phyloP scores from a whole-genome alignment of 1,140 invertebrate genomes.

The Megalopta genalis region DNA sequence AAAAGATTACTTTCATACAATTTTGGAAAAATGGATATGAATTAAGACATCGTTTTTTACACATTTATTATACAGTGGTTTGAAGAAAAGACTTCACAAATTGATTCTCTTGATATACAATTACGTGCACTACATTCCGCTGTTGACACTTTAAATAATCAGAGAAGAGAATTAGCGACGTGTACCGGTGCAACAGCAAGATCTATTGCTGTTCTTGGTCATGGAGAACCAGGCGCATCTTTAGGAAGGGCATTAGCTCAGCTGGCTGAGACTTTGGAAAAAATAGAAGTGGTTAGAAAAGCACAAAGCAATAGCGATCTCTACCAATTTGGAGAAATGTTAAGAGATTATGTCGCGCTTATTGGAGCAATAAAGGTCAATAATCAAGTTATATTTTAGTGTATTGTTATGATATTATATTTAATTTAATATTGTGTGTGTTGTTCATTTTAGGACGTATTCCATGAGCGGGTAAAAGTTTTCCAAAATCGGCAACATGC shows the following conservation, averaged over 20 bases:
- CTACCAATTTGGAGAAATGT: conserved; percentile 93
- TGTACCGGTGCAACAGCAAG: conserved; percentile 92
- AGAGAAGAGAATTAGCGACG: conserved; percentile 91
- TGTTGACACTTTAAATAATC: conserved; percentile 92
- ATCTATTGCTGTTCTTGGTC: conserved; percentile 94
- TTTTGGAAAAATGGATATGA: neutral
- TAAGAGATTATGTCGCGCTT: conserved; percentile 97
- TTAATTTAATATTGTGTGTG: conserved; percentile 4
- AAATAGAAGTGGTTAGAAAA: conserved; percentile 91
- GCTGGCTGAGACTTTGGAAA: conserved; percentile 91
- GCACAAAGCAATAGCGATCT: conserved; percentile 98
- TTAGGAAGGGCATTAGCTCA: conserved; percentile 95
- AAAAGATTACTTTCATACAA: conserved; percentile 4
- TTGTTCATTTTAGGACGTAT: conserved; percentile 88
- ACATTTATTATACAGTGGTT: conserved; percentile 91
- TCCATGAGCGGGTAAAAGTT: conserved; percentile 97
- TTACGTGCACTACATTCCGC: conserved; percentile 93
- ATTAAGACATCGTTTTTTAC: neutral
- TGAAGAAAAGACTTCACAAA: conserved; percentile 95
- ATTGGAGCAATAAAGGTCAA: conserved; percentile 93
- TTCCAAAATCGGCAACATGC: conserved; percentile 99
- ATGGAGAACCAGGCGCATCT: conserved; percentile 96
- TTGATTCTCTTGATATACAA: conserved; percentile 95
- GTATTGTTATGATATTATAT: neutral
- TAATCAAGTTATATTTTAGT: conserved; percentile 11